A percentile compares a stretch with the other conserved stretches of the same genome.
These are phyloP conservation scores for Anoncus sp. DNA, from an alignment of 2,888 invertebrate genomes.

Conservation along the genomic window DNA sequence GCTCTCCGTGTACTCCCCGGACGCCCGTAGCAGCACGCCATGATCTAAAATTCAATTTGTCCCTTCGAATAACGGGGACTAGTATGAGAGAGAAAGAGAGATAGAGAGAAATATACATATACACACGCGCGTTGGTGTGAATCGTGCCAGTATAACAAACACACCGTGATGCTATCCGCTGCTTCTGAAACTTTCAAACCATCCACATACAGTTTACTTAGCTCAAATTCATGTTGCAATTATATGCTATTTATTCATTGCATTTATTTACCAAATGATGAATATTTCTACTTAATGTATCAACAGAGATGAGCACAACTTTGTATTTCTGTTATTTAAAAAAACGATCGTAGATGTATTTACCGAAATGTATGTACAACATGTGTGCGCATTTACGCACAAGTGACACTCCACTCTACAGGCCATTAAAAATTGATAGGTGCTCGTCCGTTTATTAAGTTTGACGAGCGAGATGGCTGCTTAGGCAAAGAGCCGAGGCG, in stretches of 20 bases:
- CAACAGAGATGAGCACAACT: background rate
- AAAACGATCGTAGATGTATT: background rate
- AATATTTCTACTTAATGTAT: background rate
- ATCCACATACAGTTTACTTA: constrained; percentile 15
- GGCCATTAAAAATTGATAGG: constrained; percentile 81
- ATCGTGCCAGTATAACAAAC: constrained; percentile 48
- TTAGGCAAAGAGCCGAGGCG: constrained; percentile 79
- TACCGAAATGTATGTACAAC: background rate
- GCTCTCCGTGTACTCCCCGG: constrained; percentile 70
- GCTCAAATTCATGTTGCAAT: constrained; percentile 23
- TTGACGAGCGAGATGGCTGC: constrained; percentile 80
- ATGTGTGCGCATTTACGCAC: constrained; percentile 21
- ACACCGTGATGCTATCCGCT: constrained; percentile 15
- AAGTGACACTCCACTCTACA: constrained; percentile 53
- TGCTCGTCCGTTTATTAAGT: constrained; percentile 81
- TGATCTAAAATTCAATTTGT: constrained; percentile 83
- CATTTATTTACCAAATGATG: background rate
- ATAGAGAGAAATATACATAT: constrained; percentile 24
- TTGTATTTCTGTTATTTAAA: background rate
- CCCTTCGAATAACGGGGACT: constrained; percentile 73
- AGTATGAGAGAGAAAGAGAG: constrained; percentile 56
- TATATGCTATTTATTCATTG: constrained; percentile 1
- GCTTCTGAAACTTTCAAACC: constrained; percentile 45
- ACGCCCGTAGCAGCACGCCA: constrained; percentile 79
- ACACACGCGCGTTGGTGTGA: constrained; percentile 29